A percentile compares a stretch with the other conserved stretches of the same genome.
These are phyloP conservation scores for Pogona vitticeps DNA, from an alignment of 2,113 vertebrate species.

Conservation along the genomic window DNA sequence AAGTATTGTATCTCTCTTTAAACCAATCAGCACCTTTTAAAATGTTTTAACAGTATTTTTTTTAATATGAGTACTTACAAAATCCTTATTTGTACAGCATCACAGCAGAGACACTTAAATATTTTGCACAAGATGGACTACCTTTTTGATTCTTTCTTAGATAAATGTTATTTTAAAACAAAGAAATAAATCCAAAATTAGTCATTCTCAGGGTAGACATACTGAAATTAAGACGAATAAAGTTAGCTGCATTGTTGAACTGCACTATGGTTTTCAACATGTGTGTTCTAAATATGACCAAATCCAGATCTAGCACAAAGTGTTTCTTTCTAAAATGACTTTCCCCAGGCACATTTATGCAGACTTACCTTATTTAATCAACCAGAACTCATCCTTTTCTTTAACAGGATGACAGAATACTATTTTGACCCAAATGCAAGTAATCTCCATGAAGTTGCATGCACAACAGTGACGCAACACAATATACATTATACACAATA, in stretches of 20 bases:
- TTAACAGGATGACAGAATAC: not conserved
- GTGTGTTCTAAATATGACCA: too few species aligned
- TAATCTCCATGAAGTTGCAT: not conserved
- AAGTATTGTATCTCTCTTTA: not conserved
- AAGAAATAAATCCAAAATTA: too few species aligned
- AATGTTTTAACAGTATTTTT: slow-evolving; percentile 7
- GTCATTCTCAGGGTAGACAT: too few species aligned
- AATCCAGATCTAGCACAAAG: not conserved
- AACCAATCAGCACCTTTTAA: not conserved
- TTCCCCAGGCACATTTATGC: not conserved
- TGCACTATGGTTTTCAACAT: too few species aligned
- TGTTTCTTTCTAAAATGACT: not conserved
- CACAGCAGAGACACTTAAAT: not conserved
- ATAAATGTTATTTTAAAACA: too few species aligned
- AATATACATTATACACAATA: not conserved
- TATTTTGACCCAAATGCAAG: not conserved
- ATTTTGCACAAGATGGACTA: too few species aligned
- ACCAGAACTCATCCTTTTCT: not conserved
- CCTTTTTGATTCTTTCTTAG: too few species aligned
- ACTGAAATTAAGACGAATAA: too few species aligned
- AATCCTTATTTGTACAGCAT: not conserved
- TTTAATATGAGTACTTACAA: not conserved
- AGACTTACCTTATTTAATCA: not conserved
- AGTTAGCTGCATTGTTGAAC: too few species aligned
- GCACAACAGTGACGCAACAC: not conserved